Base-by-base conservation (phyloP, 1,140 invertebrate genomes). In the Andricus grossulariae region DNA sequence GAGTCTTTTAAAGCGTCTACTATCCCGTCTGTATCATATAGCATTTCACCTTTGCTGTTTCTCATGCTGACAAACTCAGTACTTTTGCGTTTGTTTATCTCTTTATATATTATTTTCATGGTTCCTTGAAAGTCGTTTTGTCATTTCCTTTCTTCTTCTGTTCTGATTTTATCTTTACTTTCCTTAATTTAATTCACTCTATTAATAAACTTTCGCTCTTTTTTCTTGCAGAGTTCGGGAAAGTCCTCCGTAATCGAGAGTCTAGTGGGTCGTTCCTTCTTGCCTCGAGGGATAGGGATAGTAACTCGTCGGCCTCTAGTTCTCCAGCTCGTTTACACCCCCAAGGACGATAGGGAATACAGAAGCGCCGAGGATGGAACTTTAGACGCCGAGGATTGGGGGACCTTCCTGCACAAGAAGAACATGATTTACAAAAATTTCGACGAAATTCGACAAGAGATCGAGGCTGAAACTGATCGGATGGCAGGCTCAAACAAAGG, bases 221-320 rank as follows among this genome's bases (percentile, higher is more conserved):
- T 55, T 77, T 16, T 11, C 50, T 82, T 85, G 79, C 91, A 99
- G 98, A 99, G 98, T 92, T 98, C 99, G 73, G 99, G 99, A 57
- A 99, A 99, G 92, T 99, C 98, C 93, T 99, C 99, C 50, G 99
- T 99, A 12, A 95, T 99, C 82, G 99, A 99, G 92, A 97, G 97
- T 90, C 92, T 99, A 25, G 99, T 99, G n/a, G 99, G 99, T 0
- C 94, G 96, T 75, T 98, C 98, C 72, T 99, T 99, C 92, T 92
- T 99, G 72, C 99, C 99, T 15, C 93, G 99, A 85, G 99, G 99
- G 54, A 96, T 96, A 72, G 99, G 99, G 10, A 99, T 99, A 87
- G 98, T 99, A 1, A 99, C 99, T 4, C 92, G 99, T 77, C 93
- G 99, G 72, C 99, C 99, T 3, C 91, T 99, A 10, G 92, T 99